Conservation (phyloP, 2,113 vertebrate species). For the Lethenteron reissneri region DNA sequence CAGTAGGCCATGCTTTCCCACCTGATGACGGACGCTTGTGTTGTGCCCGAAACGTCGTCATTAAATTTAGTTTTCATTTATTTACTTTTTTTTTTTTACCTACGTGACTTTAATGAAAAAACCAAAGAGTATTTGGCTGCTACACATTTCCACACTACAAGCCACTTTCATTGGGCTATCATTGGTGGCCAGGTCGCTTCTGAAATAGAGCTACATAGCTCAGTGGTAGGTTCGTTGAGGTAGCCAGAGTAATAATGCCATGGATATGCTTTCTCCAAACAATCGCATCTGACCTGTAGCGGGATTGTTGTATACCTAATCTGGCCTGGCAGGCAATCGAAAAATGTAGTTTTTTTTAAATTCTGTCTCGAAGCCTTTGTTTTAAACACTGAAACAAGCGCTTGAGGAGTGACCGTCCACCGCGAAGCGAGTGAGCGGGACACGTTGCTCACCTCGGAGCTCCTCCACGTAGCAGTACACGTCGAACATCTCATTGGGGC, state of each 20-base stretch:
- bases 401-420: background rate
- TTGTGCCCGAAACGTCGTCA: too few relatives aligned
- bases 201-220: background rate
- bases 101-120: too few relatives aligned
- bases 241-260: too few relatives aligned
- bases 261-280: background rate
- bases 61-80: too few relatives aligned
- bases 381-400: background rate
- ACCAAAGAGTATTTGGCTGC: too few relatives aligned
- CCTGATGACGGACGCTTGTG: too few relatives aligned
- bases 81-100: too few relatives aligned
- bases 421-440: background rate
- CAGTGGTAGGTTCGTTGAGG: background rate
- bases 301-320: background rate
- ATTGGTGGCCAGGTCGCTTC: too few relatives aligned
- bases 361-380: background rate
- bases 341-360: background rate
- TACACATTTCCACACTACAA: too few relatives aligned
- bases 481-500: constrained; percentile 48
- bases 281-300: background rate
- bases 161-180: too few relatives aligned
- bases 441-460: constrained; percentile 34
- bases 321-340: background rate
- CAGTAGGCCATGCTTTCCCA: too few relatives aligned
- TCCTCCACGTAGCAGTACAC: constrained; percentile 68